A percentile compares a stretch with the other conserved stretches of the same genome.
Conservation (phyloP, 2,888 invertebrate genomes). For the Gryllus longicercus region DNA sequence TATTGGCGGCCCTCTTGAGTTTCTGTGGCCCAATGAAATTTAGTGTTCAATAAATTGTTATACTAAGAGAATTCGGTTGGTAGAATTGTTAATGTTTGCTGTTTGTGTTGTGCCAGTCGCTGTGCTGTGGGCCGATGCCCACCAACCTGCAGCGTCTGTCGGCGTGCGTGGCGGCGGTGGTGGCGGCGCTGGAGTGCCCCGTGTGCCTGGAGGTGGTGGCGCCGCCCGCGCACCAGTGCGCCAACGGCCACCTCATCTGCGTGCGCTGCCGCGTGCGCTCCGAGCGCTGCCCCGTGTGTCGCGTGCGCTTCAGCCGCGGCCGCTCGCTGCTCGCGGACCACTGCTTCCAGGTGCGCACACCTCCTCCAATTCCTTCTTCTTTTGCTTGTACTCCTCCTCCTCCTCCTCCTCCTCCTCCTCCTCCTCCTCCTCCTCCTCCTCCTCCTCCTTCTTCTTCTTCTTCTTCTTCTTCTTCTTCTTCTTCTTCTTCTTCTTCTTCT, state of each 20-base stretch:
- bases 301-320: slow-evolving; percentile 48
- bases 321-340: slow-evolving; percentile 56
- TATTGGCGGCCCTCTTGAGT: no score
- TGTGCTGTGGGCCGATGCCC: slow-evolving; percentile 58
- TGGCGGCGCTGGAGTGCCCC: slow-evolving; percentile 45
- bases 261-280: slow-evolving; percentile 37
- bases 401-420: no score
- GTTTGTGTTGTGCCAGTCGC: slow-evolving; percentile 42
- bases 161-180: slow-evolving; percentile 52
- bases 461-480: no score
- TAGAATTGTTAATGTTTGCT: no score
- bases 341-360: slow-evolving; percentile 40
- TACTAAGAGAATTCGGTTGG: no score
- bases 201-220: slow-evolving; percentile 40
- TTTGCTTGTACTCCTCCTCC: no score
- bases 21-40: no score
- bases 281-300: slow-evolving; percentile 38
- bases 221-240: slow-evolving; percentile 40
- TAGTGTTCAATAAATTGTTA: no score
- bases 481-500: no score
- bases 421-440: no score
- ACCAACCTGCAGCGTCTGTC: slow-evolving; percentile 53
- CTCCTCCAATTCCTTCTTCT: no score
- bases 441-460: no score
- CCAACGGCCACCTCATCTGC: slow-evolving; percentile 39